Percentiles rank a stretch among this genome's conserved stretches.
phyloP scores from a whole-genome alignment of 2,797 vertebrate genomes.

The Rhinoraja longicauda region DNA sequence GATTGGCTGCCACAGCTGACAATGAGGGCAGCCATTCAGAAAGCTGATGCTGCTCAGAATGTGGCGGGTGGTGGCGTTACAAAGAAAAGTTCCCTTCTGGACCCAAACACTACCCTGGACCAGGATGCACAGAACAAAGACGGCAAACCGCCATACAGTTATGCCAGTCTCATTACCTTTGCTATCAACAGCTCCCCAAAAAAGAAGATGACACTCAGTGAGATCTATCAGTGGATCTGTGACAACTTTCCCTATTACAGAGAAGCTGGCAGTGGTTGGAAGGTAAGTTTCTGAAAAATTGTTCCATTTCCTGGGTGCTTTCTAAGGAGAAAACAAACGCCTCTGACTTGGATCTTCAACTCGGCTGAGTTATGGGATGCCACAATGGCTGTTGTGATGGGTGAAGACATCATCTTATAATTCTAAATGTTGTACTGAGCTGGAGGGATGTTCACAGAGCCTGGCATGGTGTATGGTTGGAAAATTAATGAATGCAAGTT shows the following conservation, averaged over 20 bases:
- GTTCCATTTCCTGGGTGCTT: neutral
- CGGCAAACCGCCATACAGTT: conserved; percentile 86
- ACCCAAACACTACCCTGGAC: conserved; percentile 83
- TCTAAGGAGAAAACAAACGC: neutral
- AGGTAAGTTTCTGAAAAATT: conserved; percentile 60
- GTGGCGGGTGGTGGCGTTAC: conserved; percentile 71
- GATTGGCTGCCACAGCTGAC: conserved; percentile 89
- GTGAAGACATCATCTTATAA: neutral
- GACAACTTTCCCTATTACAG: conserved; percentile 91
- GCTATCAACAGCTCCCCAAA: conserved; percentile 91
- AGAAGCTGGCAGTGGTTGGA: conserved; percentile 88
- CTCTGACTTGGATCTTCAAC: neutral
- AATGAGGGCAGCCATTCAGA: conserved; percentile 85
- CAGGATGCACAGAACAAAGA: conserved; percentile 91
- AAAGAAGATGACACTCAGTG: conserved; percentile 92
- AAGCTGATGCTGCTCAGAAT: conserved; percentile 73
- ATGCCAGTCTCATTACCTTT: conserved; percentile 87
- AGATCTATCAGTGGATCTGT: conserved; percentile 95
- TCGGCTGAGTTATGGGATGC: neutral
- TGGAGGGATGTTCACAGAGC: neutral
- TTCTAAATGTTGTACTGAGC: neutral
- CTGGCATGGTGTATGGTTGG: too few species aligned
- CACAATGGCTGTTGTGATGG: neutral
- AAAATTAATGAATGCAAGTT: neutral
- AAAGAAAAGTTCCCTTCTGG: conserved; percentile 76